Conservation (phyloP, 2,888 invertebrate genomes). For the Alloscopus bannaensis region DNA sequence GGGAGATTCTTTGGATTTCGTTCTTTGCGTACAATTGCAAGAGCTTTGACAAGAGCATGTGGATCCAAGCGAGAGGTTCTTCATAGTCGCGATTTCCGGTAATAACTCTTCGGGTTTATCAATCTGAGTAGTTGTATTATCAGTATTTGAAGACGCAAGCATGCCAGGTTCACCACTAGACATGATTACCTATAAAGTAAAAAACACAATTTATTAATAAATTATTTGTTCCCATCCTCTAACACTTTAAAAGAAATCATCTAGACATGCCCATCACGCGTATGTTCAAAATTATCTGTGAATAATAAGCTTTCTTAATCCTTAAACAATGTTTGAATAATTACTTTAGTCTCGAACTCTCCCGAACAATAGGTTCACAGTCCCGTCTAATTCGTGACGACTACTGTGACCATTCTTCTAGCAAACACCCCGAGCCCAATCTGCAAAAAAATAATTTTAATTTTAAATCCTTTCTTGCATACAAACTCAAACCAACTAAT, state of each 20-base stretch:
- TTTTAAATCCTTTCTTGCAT: no score
- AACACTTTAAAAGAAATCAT: background rate
- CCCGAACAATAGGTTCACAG: no score
- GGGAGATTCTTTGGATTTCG: constrained; percentile 30
- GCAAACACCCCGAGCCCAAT: no score
- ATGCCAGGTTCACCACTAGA: constrained; percentile 12
- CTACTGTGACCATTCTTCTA: no score
- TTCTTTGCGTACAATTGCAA: constrained; percentile 21
- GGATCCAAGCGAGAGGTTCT: constrained; percentile 49
- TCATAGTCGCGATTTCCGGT: constrained; percentile 48
- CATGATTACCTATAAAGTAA: constrained; percentile 26
- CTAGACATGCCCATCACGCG: background rate
- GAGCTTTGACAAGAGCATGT: constrained; percentile 34
- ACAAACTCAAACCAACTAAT: no score
- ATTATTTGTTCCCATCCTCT: background rate
- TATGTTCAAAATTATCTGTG: background rate
- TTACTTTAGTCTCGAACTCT: no score
- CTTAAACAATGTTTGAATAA: no score
- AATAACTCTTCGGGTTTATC: constrained; percentile 18
- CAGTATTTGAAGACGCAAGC: background rate
- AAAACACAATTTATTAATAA: background rate
- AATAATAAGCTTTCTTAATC: background rate
- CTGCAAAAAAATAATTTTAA: no score
- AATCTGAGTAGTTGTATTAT: background rate
- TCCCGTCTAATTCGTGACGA: no score